A percentile compares a stretch with the other conserved stretches of the same genome.
These are phyloP conservation scores for Oryzias curvinotus DNA, from an alignment of 2,113 vertebrate genomes.

Conservation along the genomic window DNA sequence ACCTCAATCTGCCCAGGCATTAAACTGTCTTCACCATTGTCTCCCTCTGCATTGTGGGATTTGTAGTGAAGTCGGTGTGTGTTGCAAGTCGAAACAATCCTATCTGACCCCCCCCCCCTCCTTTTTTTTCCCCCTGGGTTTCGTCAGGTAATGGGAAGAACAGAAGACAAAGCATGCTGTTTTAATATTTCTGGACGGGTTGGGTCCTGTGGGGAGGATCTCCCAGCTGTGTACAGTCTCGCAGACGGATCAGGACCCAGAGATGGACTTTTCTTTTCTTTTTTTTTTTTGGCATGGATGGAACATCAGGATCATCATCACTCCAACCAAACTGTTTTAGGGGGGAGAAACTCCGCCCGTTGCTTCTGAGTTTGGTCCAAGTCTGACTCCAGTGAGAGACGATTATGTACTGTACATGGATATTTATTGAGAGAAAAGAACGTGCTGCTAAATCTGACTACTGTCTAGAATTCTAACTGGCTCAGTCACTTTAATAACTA, in stretches of 20 bases:
- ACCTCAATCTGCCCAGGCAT: no score
- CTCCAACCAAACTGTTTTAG: neutral
- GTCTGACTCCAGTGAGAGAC: constrained; percentile 54
- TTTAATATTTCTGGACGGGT: constrained; percentile 74
- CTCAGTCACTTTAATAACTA: constrained; percentile 78
- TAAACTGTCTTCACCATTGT: no score
- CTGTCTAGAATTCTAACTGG: constrained; percentile 76
- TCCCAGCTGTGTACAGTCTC: constrained; percentile 48
- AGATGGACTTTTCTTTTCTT: constrained; percentile 33
- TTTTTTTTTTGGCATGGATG: constrained; percentile 11
- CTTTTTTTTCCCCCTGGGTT: constrained; percentile 9
- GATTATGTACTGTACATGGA: constrained; percentile 73
- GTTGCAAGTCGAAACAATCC: no score
- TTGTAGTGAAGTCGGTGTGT: no score
- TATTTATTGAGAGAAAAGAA: constrained; percentile 77
- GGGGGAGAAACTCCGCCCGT: constrained; percentile 4
- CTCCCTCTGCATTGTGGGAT: no score
- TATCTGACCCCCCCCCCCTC: neutral
- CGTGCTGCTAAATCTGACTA: constrained; percentile 77
- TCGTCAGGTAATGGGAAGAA: constrained; percentile 88
- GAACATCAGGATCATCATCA: constrained; percentile 27
- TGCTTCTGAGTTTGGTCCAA: constrained; percentile 28
- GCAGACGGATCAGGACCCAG: constrained; percentile 31
- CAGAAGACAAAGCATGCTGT: constrained; percentile 98
- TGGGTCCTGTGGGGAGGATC: constrained; percentile 34